These are phyloP conservation scores for Cheilosia variabilis DNA, from an alignment of 2,888 invertebrate species.

Conservation along the genomic window DNA sequence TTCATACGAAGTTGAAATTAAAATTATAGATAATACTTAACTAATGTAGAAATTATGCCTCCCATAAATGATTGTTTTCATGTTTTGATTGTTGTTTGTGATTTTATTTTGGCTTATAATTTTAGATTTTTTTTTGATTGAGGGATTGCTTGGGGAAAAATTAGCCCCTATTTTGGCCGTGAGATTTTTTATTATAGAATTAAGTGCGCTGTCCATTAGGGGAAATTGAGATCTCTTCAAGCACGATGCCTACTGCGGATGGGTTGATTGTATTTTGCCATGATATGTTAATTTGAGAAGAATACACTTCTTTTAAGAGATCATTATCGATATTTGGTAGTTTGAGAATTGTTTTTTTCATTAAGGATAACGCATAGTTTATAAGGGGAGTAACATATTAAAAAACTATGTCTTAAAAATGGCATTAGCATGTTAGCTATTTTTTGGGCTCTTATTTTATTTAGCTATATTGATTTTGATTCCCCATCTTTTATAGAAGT, in stretches of 20 bases:
- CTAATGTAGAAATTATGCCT: no score
- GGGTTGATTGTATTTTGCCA: neutral
- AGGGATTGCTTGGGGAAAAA: neutral
- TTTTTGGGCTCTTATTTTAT: neutral
- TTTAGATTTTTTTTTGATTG: neutral
- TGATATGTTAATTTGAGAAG: neutral
- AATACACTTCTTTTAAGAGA: no score
- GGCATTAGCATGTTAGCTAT: neutral
- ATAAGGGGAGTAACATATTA: neutral
- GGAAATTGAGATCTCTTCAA: neutral
- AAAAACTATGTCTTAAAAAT: neutral
- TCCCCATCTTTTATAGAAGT: neutral
- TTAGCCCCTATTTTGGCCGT: neutral
- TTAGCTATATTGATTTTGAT: neutral
- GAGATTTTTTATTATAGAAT: neutral
- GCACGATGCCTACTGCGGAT: neutral
- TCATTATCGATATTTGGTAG: neutral
- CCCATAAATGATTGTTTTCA: no score
- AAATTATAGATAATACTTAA: no score
- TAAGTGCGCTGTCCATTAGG: neutral
- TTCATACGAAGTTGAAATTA: no score
- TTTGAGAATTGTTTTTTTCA: neutral
- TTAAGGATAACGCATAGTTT: neutral
- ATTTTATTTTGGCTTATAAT: no score
- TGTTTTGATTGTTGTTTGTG: no score